Conservation (phyloP, 2,113 vertebrate genomes). For the Pseudolaguvia tuberculata region DNA sequence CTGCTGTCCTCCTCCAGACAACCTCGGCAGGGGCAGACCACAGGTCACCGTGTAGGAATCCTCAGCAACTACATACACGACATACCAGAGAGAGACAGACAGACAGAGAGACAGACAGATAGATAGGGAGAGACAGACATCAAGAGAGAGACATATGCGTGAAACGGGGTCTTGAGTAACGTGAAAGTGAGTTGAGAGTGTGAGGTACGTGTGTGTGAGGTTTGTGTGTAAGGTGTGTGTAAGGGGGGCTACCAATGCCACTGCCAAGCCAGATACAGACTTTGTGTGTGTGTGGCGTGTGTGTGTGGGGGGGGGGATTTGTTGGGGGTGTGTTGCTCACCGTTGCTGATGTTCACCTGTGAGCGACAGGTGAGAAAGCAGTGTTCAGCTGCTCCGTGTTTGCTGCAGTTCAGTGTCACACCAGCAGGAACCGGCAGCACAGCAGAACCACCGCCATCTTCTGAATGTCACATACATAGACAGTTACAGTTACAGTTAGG, state of each 20-base stretch:
- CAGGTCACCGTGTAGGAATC: conserved; percentile 80
- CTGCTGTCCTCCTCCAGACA: conserved; percentile 66
- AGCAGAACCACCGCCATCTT: conserved; percentile 75
- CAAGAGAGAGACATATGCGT: conserved; percentile 34
- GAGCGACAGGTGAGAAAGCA: conserved; percentile 89
- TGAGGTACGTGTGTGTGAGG: too few relatives aligned
- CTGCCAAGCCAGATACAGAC: too few relatives aligned
- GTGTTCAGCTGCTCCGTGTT: conserved; percentile 81
- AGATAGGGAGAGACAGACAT: conserved; percentile 12
- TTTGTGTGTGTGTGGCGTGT: not conserved
- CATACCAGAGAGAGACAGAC: conserved; percentile 20
- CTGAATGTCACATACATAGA: conserved; percentile 81
- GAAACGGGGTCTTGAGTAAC: conserved; percentile 46
- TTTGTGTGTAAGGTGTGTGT: too few relatives aligned
- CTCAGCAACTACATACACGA: conserved; percentile 67
- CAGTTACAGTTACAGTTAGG: too few relatives aligned
- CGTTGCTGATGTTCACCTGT: conserved; percentile 81
- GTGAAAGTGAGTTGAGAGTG: not conserved
- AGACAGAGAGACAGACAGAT: conserved; percentile 16
- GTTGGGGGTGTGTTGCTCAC: conserved; percentile 77
- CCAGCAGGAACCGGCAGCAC: conserved; percentile 64
- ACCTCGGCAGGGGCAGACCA: conserved; percentile 67
- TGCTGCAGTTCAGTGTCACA: conserved; percentile 82
- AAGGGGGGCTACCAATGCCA: too few relatives aligned
- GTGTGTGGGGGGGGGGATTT: too few relatives aligned